Evolutionary conservation across 2,113 vertebrate species (phyloP).

Genomic region (Sterrhoptilus dennistouni): DNA sequence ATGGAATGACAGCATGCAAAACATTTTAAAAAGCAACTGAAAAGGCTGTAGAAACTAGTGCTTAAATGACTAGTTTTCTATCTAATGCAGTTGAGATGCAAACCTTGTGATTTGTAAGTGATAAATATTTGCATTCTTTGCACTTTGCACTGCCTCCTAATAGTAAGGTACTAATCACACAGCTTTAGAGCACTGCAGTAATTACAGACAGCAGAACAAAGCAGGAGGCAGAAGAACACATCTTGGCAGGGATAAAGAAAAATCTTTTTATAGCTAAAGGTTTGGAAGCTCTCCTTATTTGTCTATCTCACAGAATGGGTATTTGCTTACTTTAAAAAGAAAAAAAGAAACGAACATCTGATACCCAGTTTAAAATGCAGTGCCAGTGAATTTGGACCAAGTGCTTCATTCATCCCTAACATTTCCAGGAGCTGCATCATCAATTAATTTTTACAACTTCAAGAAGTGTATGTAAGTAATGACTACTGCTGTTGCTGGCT

Average conservation of each 20-base stretch:
- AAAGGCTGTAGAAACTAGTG: neutral
- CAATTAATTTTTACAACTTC: neutral
- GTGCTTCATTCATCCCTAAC: neutral
- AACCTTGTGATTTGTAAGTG: neutral
- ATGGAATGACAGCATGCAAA: slow-evolving; percentile 28
- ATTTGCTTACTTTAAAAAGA: slow-evolving; percentile 19
- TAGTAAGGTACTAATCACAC: neutral
- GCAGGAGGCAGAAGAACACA: neutral
- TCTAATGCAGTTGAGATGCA: neutral
- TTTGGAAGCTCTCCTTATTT: neutral
- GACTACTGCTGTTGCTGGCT: neutral
- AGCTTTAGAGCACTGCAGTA: neutral
- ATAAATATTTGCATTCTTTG: slow-evolving; percentile 64
- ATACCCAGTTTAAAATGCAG: neutral
- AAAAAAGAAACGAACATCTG: neutral
- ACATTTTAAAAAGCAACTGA: neutral
- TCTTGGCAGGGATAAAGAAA: neutral
- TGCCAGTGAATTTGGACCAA: neutral
- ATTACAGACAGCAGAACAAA: neutral
- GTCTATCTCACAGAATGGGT: neutral
- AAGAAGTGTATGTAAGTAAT: neutral
- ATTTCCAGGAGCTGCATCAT: neutral
- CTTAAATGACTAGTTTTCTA: neutral
- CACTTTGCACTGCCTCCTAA: slow-evolving; percentile 47
- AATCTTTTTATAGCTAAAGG: neutral